Evolutionary conservation across 1,140 invertebrate species (phyloP).

Genomic region (Drosophila suzukii): DNA sequence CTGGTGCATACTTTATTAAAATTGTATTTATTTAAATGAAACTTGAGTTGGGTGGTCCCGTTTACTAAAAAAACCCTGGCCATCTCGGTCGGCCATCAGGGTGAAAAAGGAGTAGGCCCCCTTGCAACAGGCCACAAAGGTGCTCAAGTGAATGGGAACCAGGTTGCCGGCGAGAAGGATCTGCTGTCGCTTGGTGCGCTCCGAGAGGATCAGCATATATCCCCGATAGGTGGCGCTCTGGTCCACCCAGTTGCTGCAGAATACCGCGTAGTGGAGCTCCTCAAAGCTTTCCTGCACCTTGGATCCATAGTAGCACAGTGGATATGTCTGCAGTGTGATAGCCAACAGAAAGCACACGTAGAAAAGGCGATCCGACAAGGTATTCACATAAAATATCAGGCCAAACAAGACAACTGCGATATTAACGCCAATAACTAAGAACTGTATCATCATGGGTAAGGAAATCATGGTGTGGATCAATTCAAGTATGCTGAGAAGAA

Average conservation of each 20-base stretch:
- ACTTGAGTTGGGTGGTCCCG: too few species aligned
- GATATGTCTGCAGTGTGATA: constrained; percentile 57
- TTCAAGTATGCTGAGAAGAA: constrained; percentile 38
- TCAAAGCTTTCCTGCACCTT: constrained; percentile 47
- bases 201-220: constrained; percentile 52
- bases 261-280: constrained; percentile 51
- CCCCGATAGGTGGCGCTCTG: constrained; percentile 52
- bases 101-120: constrained; percentile 75
- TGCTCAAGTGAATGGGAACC: constrained; percentile 65
- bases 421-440: constrained; percentile 58
- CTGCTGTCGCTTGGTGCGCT: constrained; percentile 47
- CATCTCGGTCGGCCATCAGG: constrained; percentile 41
- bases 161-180: constrained; percentile 54
- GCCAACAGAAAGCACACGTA: constrained; percentile 43
- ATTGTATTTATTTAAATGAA: too few species aligned
- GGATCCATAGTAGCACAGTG: constrained; percentile 68
- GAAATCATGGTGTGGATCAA: constrained; percentile 50
- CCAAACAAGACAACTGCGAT: constrained; percentile 45
- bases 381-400: constrained; percentile 52
- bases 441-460: constrained; percentile 66
- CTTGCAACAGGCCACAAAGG: constrained; percentile 64
- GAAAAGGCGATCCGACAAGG: constrained; percentile 35
- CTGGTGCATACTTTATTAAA: too few species aligned
- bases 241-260: constrained; percentile 69
- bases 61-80: background rate